A percentile compares a stretch with the other conserved stretches of the same genome.
Evolutionary conservation across 1,140 invertebrate genomes (phyloP).

Genomic region (Geopemphigus sp.): DNA sequence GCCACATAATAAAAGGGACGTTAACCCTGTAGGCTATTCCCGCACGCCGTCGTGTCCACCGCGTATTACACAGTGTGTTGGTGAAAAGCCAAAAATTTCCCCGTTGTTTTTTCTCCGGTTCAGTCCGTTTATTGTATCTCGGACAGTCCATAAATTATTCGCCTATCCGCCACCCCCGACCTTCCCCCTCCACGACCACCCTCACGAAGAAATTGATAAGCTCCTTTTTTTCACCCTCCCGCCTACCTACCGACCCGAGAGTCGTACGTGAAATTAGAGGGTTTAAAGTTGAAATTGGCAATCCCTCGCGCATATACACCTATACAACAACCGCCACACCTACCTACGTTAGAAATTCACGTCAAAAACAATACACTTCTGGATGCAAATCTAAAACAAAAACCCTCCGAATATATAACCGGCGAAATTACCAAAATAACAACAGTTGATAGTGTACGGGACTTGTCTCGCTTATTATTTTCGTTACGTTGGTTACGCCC

Average conservation of each 20-base stretch:
- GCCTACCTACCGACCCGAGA: not conserved
- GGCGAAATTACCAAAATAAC: not conserved
- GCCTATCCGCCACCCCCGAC: not conserved
- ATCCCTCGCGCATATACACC: not conserved
- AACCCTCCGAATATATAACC: not conserved
- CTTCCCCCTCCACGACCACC: not conserved
- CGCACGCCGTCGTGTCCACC: slow-evolving; percentile 7
- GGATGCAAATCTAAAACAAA: slow-evolving; percentile 11
- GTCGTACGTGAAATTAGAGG: slow-evolving; percentile 30
- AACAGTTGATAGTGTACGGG: not conserved
- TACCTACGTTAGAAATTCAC: not conserved
- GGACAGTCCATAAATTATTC: slow-evolving; percentile 41
- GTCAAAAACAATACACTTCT: slow-evolving; percentile 6
- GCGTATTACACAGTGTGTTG: slow-evolving; percentile 15
- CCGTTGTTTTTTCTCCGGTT: slow-evolving; percentile 42
- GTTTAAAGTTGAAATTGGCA: slow-evolving; percentile 33
- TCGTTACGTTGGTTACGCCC: not conserved
- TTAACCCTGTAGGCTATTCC: slow-evolving; percentile 37
- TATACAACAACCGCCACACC: too few species aligned
- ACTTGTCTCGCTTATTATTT: not conserved
- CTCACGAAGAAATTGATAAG: slow-evolving; percentile 39
- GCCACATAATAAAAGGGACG: slow-evolving; percentile 47
- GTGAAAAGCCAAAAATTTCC: slow-evolving; percentile 49
- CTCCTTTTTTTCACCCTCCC: slow-evolving; percentile 3
- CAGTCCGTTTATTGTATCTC: slow-evolving; percentile 44